Base-by-base conservation (phyloP, 2,888 invertebrate species). In the Eristalis intricaria region DNA sequence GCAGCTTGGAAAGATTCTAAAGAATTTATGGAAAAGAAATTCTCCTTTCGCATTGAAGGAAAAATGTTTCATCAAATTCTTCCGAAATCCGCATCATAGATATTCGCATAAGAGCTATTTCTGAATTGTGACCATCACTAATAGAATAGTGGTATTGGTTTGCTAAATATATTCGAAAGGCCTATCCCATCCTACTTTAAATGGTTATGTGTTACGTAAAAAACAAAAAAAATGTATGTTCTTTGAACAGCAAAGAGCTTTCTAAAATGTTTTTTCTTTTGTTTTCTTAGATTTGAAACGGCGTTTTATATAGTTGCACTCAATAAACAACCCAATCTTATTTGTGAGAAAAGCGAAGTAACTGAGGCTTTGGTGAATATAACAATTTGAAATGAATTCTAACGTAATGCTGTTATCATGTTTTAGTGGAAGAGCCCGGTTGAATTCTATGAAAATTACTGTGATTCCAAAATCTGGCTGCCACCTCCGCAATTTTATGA, bases 401-500 rank as follows among this genome's bases (percentile, higher is more conserved):
- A 43, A 40, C 11, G 1, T 64, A 19, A 10, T 38, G n/a, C 7
- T 15, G 22, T 15, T n/a, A 22, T 38, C 43, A 56, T 61, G n/a
- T 94, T 94, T 38, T 90, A 97, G 97, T 97, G 97, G 97, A 93
- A 93, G 60, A 93, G 93, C 15, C 96, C 96, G 1, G 90, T 92
- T 7, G 94, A 95, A 4, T 91, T 90, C 71, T 83, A 93, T 1
- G 79, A 89, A 43, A 78, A 89, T 0, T 84, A 89, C 38, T 84
- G 89, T 1, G 81, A 89, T 0, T 90, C 90, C 63, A 89, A 91
- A 65, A 73, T 91, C 1, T 90, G 91, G 90, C 85, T 98, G 15
- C 95, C 95, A 65, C 96, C 96, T 2, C 97, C 98, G 0, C 98
- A 98, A 92, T 92, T 94, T 70, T 97, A 97, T 91, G 97, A 98